These are phyloP conservation scores for Psilanteris sp. DNA, from an alignment of 1,140 invertebrate species.

Conservation along the genomic window DNA sequence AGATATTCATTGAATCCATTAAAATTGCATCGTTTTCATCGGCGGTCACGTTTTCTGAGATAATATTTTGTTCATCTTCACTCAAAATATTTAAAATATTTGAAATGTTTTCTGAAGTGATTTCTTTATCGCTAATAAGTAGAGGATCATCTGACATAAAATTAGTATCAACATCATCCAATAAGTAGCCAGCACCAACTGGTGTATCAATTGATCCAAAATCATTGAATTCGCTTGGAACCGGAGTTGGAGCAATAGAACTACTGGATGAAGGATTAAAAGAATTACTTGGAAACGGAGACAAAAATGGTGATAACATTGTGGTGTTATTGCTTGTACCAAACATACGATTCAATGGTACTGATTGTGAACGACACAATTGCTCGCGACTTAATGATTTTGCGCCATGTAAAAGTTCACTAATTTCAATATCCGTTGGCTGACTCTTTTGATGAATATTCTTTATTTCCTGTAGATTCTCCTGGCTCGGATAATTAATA, in stretches of 20 bases:
- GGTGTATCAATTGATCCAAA: constrained; percentile 82
- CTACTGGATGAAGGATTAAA: constrained; percentile 82
- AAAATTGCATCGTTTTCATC: constrained; percentile 63
- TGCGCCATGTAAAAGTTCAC: constrained; percentile 70
- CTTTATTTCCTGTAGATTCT: constrained; percentile 76
- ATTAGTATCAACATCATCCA: constrained; percentile 73
- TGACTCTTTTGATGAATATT: constrained; percentile 70
- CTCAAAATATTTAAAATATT: constrained; percentile 76
- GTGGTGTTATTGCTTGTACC: constrained; percentile 72
- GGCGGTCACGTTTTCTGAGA: constrained; percentile 67
- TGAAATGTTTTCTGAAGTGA: constrained; percentile 75
- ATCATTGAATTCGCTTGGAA: constrained; percentile 85
- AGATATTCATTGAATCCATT: constrained; percentile 64
- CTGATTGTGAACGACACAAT: constrained; percentile 86
- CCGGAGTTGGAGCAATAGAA: constrained; percentile 85
- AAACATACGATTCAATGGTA: constrained; percentile 85
- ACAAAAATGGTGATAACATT: constrained; percentile 70
- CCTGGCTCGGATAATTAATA: constrained; percentile 78
- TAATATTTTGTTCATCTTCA: constrained; percentile 69
- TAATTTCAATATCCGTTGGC: constrained; percentile 74
- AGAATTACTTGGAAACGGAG: constrained; percentile 71
- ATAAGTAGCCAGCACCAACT: constrained; percentile 76
- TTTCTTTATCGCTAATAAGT: constrained; percentile 74
- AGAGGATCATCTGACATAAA: constrained; percentile 73
- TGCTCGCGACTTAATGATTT: constrained; percentile 68